phyloP scores from a whole-genome alignment of 37 sponge, comb jelly and placozoan species.

The Bolinopsis microptera region DNA sequence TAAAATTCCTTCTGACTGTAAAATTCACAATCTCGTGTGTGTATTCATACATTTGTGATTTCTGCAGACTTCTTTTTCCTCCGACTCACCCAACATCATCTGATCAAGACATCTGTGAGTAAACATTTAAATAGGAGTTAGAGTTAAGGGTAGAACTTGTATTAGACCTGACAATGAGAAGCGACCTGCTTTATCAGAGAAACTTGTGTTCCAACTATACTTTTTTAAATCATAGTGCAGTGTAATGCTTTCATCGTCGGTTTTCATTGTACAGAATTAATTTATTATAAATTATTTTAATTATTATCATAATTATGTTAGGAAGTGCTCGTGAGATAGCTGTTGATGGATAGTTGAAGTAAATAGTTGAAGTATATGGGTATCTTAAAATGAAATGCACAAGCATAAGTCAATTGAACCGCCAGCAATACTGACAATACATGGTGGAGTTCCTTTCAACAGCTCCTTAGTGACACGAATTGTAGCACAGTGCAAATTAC shows the following conservation, averaged over 20 bases:
- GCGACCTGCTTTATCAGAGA: neutral
- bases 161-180: neutral
- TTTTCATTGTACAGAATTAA: neutral
- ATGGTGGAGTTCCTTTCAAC: too few relatives aligned
- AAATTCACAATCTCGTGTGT: neutral
- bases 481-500: too few relatives aligned
- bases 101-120: neutral
- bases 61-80: neutral
- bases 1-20: too few relatives aligned
- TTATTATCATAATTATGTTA: too few relatives aligned
- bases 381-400: too few relatives aligned
- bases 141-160: neutral
- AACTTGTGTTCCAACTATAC: neutral
- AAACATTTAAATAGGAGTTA: neutral
- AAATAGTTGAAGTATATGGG: too few relatives aligned
- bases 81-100: neutral
- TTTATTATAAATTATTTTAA: too few relatives aligned
- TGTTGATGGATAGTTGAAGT: too few relatives aligned
- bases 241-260: neutral
- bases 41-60: neutral
- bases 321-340: too few relatives aligned
- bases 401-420: too few relatives aligned
- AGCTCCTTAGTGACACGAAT: too few relatives aligned
- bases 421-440: too few relatives aligned
- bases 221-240: neutral